Base-by-base conservation (phyloP, 2,113 vertebrate species). In the Columba janthina region DNA sequence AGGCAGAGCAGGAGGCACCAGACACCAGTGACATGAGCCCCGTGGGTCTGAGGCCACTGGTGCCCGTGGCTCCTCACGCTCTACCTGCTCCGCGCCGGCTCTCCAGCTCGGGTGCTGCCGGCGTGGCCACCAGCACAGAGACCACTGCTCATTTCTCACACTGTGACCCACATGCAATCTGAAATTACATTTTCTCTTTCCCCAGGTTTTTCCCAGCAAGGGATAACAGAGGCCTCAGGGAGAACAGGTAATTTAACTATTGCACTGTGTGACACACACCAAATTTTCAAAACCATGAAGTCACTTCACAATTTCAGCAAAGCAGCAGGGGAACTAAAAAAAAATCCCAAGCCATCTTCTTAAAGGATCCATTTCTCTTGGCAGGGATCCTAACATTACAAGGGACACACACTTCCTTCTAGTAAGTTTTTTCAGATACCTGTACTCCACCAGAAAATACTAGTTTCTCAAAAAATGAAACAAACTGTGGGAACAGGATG, bases 161-260 rank as follows among this genome's bases (percentile, higher is more conserved):
- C 58, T 4, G 4, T 0, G 3, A 85, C 71, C 81, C 67, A 73
- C 50, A 46, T 38, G 46, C 62, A 71, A 82, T 50, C 70, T 77
- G 82, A 76, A 96, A 96, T 91, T 77, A 91, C 67, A 70, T 85
- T 71, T 90, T 83, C 53, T 70, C 64, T 56, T 67, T 71, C 88
- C 75, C 58, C 56, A 28, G 76, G 38, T 70, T 94, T 83, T 96
- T 93, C 94, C 67, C 90, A 94, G 90, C 62, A 78, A 90, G 84
- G 58, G 62, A 62, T 81, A 96, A 90, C 70, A 73, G 9, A 85
- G 54, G 73, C 85, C 93, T 69, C 57, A 58, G 83, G 90, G 76
- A 93, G n/a, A 93, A 91, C 44, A 93, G 81, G 92, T 94, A 93
- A 90, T 89, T 94, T 93, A 73, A 91, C 92, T 81, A 85, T 34